These are phyloP conservation scores for Yponomeuta plumbellus DNA, from an alignment of 2,888 invertebrate genomes.

Conservation along the genomic window DNA sequence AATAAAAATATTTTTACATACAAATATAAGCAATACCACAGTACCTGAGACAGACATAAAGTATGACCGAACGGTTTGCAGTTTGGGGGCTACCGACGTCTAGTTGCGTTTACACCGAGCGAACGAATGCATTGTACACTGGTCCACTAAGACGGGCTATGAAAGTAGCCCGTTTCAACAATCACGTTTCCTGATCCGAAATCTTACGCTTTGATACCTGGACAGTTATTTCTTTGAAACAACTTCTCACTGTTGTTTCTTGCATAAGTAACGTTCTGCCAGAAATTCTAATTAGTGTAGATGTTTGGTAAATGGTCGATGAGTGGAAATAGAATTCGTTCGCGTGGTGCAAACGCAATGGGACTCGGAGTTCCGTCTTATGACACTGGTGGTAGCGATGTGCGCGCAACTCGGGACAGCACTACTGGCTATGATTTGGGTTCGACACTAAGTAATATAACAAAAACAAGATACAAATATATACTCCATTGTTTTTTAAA, in stretches of 20 bases:
- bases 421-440: slow-evolving; percentile 1
- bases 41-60: slow-evolving; percentile 65
- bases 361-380: neutral
- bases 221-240: no score
- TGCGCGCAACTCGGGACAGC: neutral
- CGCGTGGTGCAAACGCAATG: neutral
- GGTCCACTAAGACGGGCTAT: no score
- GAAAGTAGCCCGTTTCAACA: no score
- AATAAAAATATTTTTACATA: slow-evolving; percentile 19
- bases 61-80: neutral
- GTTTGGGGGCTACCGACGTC: neutral
- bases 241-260: no score
- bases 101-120: neutral
- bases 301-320: neutral
- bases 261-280: no score
- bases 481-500: neutral
- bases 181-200: no score
- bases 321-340: neutral
- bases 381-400: neutral
- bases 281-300: no score
- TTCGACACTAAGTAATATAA: neutral
- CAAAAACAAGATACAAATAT: neutral
- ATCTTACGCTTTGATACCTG: no score
- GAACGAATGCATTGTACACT: neutral
- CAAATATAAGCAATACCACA: slow-evolving; percentile 66